Percentiles rank a stretch among this genome's conserved stretches.
phyloP scores from a whole-genome alignment of 1,140 invertebrate genomes.

The Sinella curviseta region DNA sequence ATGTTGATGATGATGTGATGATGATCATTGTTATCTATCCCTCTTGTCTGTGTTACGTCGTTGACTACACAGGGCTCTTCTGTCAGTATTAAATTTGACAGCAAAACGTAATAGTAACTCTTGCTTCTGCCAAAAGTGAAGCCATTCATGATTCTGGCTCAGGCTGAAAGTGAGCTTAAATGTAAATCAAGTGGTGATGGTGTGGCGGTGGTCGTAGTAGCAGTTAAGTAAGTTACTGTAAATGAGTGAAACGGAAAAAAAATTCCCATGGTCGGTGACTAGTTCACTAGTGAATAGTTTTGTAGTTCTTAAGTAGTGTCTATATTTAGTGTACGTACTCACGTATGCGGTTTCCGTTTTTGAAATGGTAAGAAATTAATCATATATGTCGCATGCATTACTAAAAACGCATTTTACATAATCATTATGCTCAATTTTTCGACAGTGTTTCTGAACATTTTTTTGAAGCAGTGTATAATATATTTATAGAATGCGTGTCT shows the following conservation, averaged over 20 bases:
- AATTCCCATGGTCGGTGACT: neutral
- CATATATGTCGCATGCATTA: neutral
- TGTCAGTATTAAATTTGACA: slow-evolving; percentile 23
- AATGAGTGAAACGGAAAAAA: neutral
- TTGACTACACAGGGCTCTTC: neutral
- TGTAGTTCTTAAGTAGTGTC: too few relatives aligned
- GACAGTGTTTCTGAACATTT: too few relatives aligned
- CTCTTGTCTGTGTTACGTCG: slow-evolving; percentile 6
- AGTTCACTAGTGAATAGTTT: neutral
- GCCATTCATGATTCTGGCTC: slow-evolving; percentile 10
- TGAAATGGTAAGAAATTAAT: slow-evolving; percentile 9
- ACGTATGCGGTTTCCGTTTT: slow-evolving; percentile 13
- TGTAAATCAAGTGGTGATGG: neutral
- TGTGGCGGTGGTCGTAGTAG: neutral
- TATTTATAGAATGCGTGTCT: too few relatives aligned
- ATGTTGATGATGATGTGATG: neutral
- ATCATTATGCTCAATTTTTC: neutral
- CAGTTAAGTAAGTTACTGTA: neutral
- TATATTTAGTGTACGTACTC: neutral
- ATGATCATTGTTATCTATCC: neutral
- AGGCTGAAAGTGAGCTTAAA: neutral
- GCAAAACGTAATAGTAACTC: slow-evolving; percentile 8
- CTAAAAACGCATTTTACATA: neutral
- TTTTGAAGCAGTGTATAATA: too few relatives aligned
- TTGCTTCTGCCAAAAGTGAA: neutral